Evolutionary conservation across 2,888 invertebrate genomes (phyloP).

Genomic region (Caenorhabditis sp.): DNA sequence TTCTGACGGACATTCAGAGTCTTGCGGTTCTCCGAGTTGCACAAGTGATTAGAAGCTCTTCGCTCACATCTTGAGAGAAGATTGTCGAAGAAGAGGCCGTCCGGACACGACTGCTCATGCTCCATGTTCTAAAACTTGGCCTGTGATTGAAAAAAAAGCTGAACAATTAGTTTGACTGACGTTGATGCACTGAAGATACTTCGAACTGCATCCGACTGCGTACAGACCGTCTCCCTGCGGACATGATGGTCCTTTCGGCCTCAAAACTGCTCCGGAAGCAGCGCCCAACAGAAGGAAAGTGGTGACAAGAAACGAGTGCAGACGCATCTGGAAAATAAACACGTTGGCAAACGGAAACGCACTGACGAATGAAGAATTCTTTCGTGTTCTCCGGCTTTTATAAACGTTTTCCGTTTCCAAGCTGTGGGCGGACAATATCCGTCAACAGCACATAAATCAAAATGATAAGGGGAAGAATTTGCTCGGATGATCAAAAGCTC

Average conservation of each 20-base stretch:
- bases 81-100: conserved; percentile 39
- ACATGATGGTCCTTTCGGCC: conserved; percentile 26
- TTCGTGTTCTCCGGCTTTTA: conserved; percentile 23
- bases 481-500: conserved; percentile 31
- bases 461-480: neutral
- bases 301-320: conserved; percentile 33
- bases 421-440: conserved; percentile 24
- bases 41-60: conserved; percentile 2
- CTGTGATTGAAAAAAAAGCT: too few relatives aligned
- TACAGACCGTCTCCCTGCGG: conserved; percentile 50
- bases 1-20: conserved; percentile 26
- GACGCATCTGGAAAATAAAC: conserved; percentile 42
- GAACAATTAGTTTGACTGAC: conserved; percentile 28
- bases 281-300: neutral
- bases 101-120: conserved; percentile 31
- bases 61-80: conserved; percentile 41
- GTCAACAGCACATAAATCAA: neutral
- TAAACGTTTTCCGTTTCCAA: conserved; percentile 21
- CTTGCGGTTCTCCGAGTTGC: conserved; percentile 12
- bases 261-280: conserved; percentile 3
- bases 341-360: neutral
- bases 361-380: neutral
- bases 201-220: conserved; percentile 32
- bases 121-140: conserved; percentile 47
- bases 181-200: conserved; percentile 38